Conservation (phyloP, 2,888 invertebrate species). For the Leucophora obtusa region DNA sequence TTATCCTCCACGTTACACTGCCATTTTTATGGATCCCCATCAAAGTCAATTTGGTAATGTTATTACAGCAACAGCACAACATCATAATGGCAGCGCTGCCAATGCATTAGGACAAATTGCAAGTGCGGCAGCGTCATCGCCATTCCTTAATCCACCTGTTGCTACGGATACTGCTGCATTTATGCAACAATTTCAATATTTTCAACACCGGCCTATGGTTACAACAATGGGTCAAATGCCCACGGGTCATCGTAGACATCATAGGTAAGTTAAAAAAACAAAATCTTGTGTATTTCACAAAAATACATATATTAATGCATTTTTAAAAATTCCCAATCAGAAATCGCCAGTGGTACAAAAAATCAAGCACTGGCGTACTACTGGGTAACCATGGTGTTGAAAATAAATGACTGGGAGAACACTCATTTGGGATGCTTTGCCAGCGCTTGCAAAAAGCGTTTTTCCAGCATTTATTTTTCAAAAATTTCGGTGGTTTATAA, state of each 20-base stretch:
- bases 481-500: too few species aligned
- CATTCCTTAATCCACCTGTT: slow-evolving; percentile 67
- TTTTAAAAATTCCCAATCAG: too few species aligned
- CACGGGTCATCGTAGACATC: slow-evolving; percentile 56
- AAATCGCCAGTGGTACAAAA: too few species aligned
- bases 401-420: too few species aligned
- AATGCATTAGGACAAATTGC: slow-evolving; percentile 70
- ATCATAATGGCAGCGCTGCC: slow-evolving; percentile 66
- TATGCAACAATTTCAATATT: slow-evolving; percentile 71
- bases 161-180: slow-evolving; percentile 65
- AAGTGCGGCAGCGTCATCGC: slow-evolving; percentile 69
- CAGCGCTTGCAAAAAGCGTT: too few species aligned
- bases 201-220: slow-evolving; percentile 70
- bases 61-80: slow-evolving; percentile 51
- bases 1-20: slow-evolving; percentile 76
- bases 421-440: too few species aligned
- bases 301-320: too few species aligned
- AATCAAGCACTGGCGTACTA: too few species aligned
- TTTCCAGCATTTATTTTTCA: too few species aligned
- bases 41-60: slow-evolving; percentile 53
- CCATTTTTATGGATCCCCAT: slow-evolving; percentile 74
- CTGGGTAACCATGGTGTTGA: too few species aligned
- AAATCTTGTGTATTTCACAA: too few species aligned
- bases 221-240: slow-evolving; percentile 58
- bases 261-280: slow-evolving; percentile 61